Evolutionary conservation across 2,888 invertebrate genomes (phyloP).

Genomic region (Clitarchus hookeri): DNA sequence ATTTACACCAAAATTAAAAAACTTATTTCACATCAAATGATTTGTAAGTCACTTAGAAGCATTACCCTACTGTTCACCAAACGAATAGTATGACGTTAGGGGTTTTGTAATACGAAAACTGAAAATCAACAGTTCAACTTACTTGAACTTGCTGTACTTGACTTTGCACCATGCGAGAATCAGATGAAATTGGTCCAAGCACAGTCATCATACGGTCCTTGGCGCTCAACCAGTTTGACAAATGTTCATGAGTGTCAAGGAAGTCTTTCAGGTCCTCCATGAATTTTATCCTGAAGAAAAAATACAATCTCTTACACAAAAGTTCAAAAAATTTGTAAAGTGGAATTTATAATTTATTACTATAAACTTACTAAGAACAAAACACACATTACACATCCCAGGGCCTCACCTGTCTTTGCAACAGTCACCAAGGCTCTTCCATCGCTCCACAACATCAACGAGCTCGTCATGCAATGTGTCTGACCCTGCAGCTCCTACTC

Average conservation of each 20-base stretch:
- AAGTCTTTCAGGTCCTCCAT: conserved; percentile 90
- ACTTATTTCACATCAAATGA: no score
- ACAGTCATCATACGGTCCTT: conserved; percentile 97
- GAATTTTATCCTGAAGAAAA: conserved; percentile 62
- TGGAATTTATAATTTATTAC: no score
- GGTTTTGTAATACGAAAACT: no score
- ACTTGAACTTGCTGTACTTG: conserved; percentile 84
- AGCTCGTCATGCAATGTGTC: conserved; percentile 83
- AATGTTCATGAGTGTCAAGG: conserved; percentile 83
- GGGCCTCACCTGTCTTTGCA: conserved; percentile 69
- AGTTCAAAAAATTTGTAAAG: no score
- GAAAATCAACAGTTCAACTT: conserved; percentile 4
- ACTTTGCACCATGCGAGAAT: conserved; percentile 92
- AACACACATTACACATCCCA: no score
- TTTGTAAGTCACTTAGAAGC: no score
- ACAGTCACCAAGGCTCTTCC: conserved; percentile 83
- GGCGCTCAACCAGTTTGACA: conserved; percentile 85
- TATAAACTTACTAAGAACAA: no score
- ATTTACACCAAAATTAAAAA: no score
- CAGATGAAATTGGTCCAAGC: conserved; percentile 93
- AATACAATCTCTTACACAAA: background rate
- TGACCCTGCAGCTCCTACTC: conserved; percentile 81
- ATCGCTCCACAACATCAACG: conserved; percentile 78
- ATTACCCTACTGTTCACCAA: no score
- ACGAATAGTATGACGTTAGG: no score